Base-by-base conservation (phyloP, 2,888 invertebrate genomes). In the Idaea dimidiata region DNA sequence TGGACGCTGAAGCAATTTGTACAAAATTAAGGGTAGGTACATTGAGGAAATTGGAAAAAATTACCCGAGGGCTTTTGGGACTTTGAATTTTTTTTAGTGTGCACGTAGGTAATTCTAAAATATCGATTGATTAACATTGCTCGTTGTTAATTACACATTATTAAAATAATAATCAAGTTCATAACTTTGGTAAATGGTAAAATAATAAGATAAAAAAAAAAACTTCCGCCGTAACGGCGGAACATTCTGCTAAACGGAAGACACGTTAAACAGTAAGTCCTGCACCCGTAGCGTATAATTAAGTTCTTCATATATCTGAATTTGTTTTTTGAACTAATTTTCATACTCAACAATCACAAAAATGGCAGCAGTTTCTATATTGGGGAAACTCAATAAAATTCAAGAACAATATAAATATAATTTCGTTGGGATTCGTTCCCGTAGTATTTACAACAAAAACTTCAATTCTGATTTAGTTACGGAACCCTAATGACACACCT, bases 41-140 rank as follows among this genome's bases (percentile, higher is more conserved):
- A 65, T 67, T 70, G 69, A 73, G 70, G 63, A 74, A 76, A 74
- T 75, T 69, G 74, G 65, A 66, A 73, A 76, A 72, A 75, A 72
- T 70, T 61, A 72, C 62, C 66, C 59, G 69, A 67, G 69, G 69
- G 62, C 62, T 68, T 60, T 16, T 43, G 63, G 65, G 72, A 71
- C 68, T 60, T 62, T 59, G 57, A 66, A 71, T 65, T 72, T 57
- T 62, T 56, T 62, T 64, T 60, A 65, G 69, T 65, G 60, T 55
- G 60, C 65, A 71, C 66, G 64, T 62, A 62, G 4, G 17, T 10
- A 10, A 18, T 3, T 5, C 24, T 3, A 24, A 24, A 1, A 24
- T 24, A 24, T 24, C 43, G 43, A 14, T 43, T 14, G 43, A 3
- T 43, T 43, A 43, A 43, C 43, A 43, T 43, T 8, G 43, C 10